Evolutionary conservation across 2,888 invertebrate species (phyloP).

Genomic region (Ashinkailepas kermadecensis): DNA sequence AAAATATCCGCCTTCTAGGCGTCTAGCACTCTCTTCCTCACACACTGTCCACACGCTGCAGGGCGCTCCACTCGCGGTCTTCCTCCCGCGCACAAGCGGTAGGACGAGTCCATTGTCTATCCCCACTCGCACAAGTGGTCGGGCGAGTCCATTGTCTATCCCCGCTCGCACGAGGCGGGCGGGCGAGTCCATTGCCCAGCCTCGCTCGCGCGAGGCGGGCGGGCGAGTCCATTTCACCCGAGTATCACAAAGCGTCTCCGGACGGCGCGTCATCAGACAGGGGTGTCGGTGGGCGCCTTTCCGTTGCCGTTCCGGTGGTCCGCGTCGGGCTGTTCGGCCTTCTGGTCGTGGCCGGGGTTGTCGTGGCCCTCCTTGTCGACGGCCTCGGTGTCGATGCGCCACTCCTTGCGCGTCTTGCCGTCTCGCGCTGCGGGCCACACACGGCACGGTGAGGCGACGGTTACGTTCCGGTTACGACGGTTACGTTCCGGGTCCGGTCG

Average conservation of each 20-base stretch:
- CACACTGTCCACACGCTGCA: no score
- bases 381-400: neutral
- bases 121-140: no score
- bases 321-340: neutral
- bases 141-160: no score
- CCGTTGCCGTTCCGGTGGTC: neutral
- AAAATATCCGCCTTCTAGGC: no score
- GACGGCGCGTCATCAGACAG: neutral
- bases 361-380: slow-evolving; percentile 9
- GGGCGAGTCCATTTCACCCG: neutral
- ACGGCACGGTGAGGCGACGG: neutral
- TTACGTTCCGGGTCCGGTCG: no score
- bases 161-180: no score
- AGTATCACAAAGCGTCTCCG: neutral
- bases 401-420: slow-evolving; percentile 4
- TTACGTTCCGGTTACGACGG: no score
- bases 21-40: no score
- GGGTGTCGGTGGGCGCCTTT: slow-evolving; percentile 6
- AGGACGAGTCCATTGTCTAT: no score
- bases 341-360: neutral
- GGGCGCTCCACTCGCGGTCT: no score
- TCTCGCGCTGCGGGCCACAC: neutral
- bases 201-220: neutral
- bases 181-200: no score
- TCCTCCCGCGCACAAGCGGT: no score